Evolutionary conservation across 2,888 invertebrate species (phyloP), one percentile per base, ranked within the genome.

Genomic region (Chaetogeoica ovagalla): DNA sequence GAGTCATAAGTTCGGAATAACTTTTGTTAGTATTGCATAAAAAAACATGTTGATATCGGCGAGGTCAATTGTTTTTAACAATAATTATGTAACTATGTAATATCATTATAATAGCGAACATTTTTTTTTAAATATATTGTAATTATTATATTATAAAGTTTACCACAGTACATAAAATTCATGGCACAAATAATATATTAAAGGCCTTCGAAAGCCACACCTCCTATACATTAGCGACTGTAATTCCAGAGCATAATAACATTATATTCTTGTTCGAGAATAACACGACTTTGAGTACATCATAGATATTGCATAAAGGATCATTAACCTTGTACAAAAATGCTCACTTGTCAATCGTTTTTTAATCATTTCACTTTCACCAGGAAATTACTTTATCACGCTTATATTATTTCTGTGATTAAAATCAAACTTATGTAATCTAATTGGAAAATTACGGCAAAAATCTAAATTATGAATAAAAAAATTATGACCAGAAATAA

Each of bases 291-390:
- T 9, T 43, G 43, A 5, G 66, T 37, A 13, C 30, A n/a, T 13
- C 2, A 17, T 5, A 52, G 52, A 15, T 5, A 13, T 52, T 13
- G 37, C 37, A 74, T 30, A 52, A 62, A 13, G 17, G 11, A 71
- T 23, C 63, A 1, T 66, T 68, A 71, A 63, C 70, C 63, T 71
- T 71, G 30, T 30, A 52, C n/a, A 59, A 69, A 70, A 63, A 55
- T 65, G 23, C 55, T 68, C 9, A n/a, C 23, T 79, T 30, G 30
- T 57, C 39, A 43, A 23, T 57, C 23, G 15, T 7, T 62, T 55
- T 52, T 63, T 66, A 48, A 48, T 75, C 66, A 55, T 77, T 63
- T 57, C 30, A 71, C 79, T 71, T 79, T 79, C 79, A 79, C 71
- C 30, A 43, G 57, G 63, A 79, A 79, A 71, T 57, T 63, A 19